A percentile compares a stretch with the other conserved stretches of the same genome.
These are phyloP conservation scores for Palythoa grandis DNA, from an alignment of 92 coral and sea anemone genomes.

Conservation along the genomic window DNA sequence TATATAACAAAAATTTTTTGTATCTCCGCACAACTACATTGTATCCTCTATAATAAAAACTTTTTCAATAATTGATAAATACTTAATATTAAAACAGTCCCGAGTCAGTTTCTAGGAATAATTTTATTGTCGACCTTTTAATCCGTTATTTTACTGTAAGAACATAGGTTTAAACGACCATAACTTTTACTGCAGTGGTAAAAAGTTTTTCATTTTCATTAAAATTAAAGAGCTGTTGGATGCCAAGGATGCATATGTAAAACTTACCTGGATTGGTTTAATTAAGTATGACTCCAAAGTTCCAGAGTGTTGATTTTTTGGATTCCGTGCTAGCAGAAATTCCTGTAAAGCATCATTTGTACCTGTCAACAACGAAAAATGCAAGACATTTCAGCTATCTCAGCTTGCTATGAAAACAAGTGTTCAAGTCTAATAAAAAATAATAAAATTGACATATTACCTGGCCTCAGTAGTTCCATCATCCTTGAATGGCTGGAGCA, in stretches of 20 bases:
- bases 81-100: too few relatives aligned
- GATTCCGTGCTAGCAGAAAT: constrained; percentile 95
- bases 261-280: constrained; percentile 94
- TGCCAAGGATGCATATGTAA: not conserved
- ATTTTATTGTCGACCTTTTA: too few relatives aligned
- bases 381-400: not conserved
- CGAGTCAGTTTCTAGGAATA: too few relatives aligned
- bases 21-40: too few relatives aligned
- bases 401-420: not conserved
- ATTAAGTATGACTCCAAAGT: constrained; percentile 94
- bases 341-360: constrained; percentile 85
- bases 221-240: too few relatives aligned
- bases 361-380: constrained; percentile 51
- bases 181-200: too few relatives aligned
- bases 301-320: constrained; percentile 99
- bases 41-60: too few relatives aligned
- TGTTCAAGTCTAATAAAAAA: not conserved
- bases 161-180: too few relatives aligned
- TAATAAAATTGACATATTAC: constrained; percentile 30
- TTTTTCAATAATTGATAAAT: too few relatives aligned
- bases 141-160: too few relatives aligned
- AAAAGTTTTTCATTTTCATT: too few relatives aligned
- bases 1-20: too few relatives aligned
- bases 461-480: constrained; percentile 93
- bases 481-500: constrained; percentile 96